Evolutionary conservation across 2,888 invertebrate genomes (phyloP).

Genomic region (Sminthurides aquaticus): DNA sequence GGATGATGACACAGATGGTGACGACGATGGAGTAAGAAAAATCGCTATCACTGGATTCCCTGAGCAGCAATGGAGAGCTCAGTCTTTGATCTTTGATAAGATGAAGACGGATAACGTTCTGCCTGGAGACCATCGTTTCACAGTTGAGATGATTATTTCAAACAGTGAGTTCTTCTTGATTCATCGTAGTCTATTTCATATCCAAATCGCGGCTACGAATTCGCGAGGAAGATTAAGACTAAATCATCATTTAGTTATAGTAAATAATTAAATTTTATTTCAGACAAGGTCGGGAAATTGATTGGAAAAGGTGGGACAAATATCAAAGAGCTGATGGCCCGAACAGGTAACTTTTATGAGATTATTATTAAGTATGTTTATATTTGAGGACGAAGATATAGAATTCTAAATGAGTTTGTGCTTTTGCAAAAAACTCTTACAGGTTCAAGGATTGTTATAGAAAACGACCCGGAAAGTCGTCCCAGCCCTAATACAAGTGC

Average conservation of each 20-base stretch:
- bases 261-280: too few species aligned
- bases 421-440: background rate
- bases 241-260: too few species aligned
- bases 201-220: too few species aligned
- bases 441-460: slow-evolving; percentile 6
- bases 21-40: background rate
- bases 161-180: background rate
- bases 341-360: background rate
- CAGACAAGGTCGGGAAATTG: background rate
- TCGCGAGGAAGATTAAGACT: too few species aligned
- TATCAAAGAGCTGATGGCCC: background rate
- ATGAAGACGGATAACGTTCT: slow-evolving; percentile 3
- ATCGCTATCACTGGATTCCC: background rate
- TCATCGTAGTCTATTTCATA: too few species aligned
- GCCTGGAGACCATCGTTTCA: background rate
- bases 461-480: slow-evolving; percentile 7
- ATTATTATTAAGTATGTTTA: background rate
- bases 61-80: slow-evolving; percentile 11
- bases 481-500: background rate
- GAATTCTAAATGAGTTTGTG: background rate
- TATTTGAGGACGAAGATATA: background rate
- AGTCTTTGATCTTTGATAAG: slow-evolving; percentile 6
- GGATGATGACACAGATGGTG: background rate
- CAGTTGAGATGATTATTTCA: background rate
- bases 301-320: background rate